Evolutionary conservation across 2,797 vertebrate species (phyloP), one percentile per base, ranked within the genome.

Genomic region (Sebastiscus tertius): DNA sequence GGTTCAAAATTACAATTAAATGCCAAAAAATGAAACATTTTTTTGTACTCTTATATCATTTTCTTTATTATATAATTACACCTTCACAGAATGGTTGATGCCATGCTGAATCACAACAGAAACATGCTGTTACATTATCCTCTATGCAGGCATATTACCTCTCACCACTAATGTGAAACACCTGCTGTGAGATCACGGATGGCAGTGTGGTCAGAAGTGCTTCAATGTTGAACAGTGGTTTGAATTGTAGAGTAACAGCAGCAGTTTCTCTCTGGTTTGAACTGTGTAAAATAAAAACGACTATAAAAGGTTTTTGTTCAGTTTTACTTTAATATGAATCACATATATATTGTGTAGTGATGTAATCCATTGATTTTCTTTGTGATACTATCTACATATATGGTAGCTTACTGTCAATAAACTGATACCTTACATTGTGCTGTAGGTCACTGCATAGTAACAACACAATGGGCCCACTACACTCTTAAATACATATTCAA

Each of bases 281-380:
- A 6, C 22, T 66, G 39, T 58, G 13, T 54, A 33, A 58, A 62
- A 74, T 52, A 1, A 46, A 70, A 56, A 22, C 13, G 7, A 68
- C n/a, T 54, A 0, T 20, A 27, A 27, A 26, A n/a, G 39, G 0
- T 12, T 34, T 31, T 24, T 18, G 62, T 65, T 36, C 5, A 13
- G 3, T 72, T 55, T 7, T 0, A 54, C 31, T 77, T 73, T 70
- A 26, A 60, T n/a, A 31, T 62, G 16, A 70, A 55, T 31, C 55
- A 11, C 33, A 77, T 39, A 29, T 80, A 46, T 49, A 59, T 29
- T 55, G 26, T 82, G 33, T 18, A 39, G 16, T 39, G 59, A 36
- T 67, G 42, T 80, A 71, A 72, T 66, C 11, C 27, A 61, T 14
- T 39, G 10, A 26, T 74, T 72, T 56, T 66, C 5, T 66, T 27